A percentile compares a stretch with the other conserved stretches of the same genome.
Conservation (phyloP, 2,888 invertebrate species). For the Heliconius ismenius region DNA sequence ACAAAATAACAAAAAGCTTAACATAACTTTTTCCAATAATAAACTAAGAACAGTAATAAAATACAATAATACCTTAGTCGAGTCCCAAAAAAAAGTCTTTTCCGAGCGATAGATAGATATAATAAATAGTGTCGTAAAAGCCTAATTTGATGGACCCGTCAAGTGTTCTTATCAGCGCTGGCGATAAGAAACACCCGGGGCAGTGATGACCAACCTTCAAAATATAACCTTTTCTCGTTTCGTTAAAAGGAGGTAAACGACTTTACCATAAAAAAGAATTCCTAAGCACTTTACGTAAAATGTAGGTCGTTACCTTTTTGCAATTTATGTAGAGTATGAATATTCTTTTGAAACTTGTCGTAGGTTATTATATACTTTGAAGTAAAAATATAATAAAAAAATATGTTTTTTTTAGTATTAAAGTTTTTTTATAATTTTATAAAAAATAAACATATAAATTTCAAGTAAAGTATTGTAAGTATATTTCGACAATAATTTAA, state of each 20-base stretch:
- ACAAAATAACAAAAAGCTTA: neutral
- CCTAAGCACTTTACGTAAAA: constrained; percentile 20
- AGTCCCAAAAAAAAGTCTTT: neutral
- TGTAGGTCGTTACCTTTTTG: constrained; percentile 26
- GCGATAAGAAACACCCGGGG: constrained; percentile 39
- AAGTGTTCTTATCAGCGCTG: constrained; percentile 40
- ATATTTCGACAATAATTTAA: neutral
- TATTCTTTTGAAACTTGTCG: constrained; percentile 7
- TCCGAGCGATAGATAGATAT: neutral
- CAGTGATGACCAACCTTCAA: constrained; percentile 37
- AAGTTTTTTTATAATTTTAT: neutral
- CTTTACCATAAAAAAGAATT: constrained; percentile 32
- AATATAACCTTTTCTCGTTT: constrained; percentile 37
- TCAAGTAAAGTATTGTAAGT: no score
- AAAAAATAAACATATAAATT: no score
- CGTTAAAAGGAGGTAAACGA: constrained; percentile 40
- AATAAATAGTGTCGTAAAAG: constrained; percentile 27
- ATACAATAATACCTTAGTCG: neutral
- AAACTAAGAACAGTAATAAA: neutral
- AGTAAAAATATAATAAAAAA: neutral
- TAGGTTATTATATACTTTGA: neutral
- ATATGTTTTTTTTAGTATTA: neutral
- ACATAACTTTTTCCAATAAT: neutral
- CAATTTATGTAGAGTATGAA: constrained; percentile 19
- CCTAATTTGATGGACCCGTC: constrained; percentile 42